Percentiles rank a stretch among this genome's conserved stretches.
These are phyloP conservation scores for Ancistrus triradiatus DNA, from an alignment of 2,113 vertebrate genomes.

Conservation along the genomic window DNA sequence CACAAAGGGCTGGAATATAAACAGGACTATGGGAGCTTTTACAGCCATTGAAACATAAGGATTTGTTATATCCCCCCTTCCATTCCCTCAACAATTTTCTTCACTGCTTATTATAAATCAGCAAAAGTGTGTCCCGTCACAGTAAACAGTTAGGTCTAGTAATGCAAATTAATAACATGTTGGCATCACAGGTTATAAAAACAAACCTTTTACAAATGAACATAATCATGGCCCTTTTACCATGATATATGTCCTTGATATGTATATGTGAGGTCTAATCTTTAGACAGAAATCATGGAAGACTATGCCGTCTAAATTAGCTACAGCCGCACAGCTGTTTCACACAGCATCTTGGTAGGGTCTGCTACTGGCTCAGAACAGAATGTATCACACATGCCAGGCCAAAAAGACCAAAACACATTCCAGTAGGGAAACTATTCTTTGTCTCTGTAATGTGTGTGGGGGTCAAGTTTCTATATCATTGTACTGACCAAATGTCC, in stretches of 20 bases:
- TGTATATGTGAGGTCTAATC: not conserved
- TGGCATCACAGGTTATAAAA: not conserved
- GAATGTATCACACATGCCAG: constrained; percentile 30
- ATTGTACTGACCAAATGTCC: too few relatives aligned
- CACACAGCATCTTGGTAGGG: not conserved
- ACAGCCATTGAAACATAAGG: too few relatives aligned
- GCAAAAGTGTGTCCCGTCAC: too few relatives aligned
- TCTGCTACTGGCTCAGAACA: constrained; percentile 36
- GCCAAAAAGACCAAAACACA: constrained; percentile 33
- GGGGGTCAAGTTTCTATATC: too few relatives aligned
- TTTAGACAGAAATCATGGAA: not conserved
- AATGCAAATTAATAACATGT: not conserved
- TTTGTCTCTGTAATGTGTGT: not conserved
- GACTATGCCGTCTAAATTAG: constrained; percentile 4
- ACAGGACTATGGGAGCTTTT: too few relatives aligned
- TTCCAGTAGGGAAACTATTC: constrained; percentile 21
- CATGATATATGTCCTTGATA: constrained; percentile 6
- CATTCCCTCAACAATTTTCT: too few relatives aligned
- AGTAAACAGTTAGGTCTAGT: not conserved
- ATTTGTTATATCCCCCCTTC: too few relatives aligned
- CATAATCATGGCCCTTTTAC: not conserved
- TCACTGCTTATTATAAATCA: too few relatives aligned
- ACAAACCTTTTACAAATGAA: not conserved
- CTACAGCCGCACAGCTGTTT: not conserved
- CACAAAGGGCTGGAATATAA: too few relatives aligned